Percentiles rank a stretch among this genome's conserved stretches.
These are phyloP conservation scores for Coreoperca whiteheadi DNA, from an alignment of 2,113 vertebrate species.

Conservation along the genomic window DNA sequence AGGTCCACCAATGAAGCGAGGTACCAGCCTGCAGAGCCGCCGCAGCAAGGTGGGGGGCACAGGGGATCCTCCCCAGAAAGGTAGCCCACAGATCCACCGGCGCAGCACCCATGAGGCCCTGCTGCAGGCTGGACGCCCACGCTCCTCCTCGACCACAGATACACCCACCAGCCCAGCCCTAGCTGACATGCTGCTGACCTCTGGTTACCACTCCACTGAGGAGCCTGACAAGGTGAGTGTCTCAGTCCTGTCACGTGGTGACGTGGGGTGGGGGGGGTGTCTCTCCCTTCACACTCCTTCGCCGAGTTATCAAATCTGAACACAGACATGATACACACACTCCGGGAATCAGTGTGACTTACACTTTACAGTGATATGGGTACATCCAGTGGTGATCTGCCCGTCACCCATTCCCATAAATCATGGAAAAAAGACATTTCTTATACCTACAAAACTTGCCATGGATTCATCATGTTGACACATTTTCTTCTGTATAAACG, in stretches of 20 bases:
- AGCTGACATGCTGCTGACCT: conserved; percentile 89
- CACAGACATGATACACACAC: background rate
- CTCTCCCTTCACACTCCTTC: background rate
- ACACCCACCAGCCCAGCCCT: conserved; percentile 90
- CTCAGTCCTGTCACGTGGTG: background rate
- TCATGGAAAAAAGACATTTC: background rate
- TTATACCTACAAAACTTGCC: background rate
- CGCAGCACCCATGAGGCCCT: conserved; percentile 92
- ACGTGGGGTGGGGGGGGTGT: background rate
- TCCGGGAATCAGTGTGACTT: background rate
- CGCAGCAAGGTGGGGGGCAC: conserved; percentile 87
- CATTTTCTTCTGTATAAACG: background rate
- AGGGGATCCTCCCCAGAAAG: conserved; percentile 86
- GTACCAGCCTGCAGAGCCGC: conserved; percentile 96
- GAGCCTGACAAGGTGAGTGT: conserved; percentile 91
- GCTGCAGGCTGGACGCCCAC: conserved; percentile 91
- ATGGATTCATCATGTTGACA: background rate
- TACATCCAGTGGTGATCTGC: background rate
- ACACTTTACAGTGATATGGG: background rate
- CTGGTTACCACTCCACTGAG: conserved; percentile 91
- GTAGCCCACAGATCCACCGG: conserved; percentile 96
- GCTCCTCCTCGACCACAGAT: conserved; percentile 97
- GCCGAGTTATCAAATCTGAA: background rate
- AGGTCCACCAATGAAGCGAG: conserved; percentile 95
- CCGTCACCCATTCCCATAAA: background rate